phyloP scores from a whole-genome alignment of 2,113 vertebrate species.

The Prunella fulvescens region DNA sequence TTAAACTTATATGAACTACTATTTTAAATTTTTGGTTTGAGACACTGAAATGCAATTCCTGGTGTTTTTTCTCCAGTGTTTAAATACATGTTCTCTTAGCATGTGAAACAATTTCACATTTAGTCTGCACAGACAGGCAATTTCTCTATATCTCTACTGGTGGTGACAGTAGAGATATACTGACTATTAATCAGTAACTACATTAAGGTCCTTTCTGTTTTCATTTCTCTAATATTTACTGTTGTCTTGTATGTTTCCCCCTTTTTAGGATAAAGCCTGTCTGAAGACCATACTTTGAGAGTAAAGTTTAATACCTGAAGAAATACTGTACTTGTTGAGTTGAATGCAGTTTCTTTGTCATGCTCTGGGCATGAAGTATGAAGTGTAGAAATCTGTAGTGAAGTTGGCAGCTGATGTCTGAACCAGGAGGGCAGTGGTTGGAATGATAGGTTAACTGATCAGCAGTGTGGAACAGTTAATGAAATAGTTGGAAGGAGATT shows the following conservation, averaged over 20 bases:
- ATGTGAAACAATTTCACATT: neutral
- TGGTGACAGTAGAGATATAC: neutral
- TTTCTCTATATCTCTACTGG: accelerated
- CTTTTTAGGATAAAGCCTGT: neutral
- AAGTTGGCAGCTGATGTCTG: neutral
- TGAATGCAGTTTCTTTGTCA: neutral
- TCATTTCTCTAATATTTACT: neutral
- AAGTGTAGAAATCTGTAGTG: neutral
- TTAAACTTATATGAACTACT: neutral
- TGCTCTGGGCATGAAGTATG: neutral
- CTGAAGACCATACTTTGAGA: neutral
- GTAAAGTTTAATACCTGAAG: neutral
- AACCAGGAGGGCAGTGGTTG: neutral
- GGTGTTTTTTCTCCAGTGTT: neutral
- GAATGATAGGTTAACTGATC: neutral
- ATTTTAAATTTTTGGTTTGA: neutral
- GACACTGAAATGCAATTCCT: neutral
- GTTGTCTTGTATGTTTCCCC: neutral
- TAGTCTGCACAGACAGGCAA: neutral
- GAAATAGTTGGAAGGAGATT: neutral
- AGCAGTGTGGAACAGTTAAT: neutral
- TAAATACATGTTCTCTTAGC: neutral
- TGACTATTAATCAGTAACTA: neutral
- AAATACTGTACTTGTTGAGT: neutral
- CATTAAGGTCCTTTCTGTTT: neutral